Base-by-base conservation (phyloP, 2,797 vertebrate species). In the Danio aesculapii region DNA sequence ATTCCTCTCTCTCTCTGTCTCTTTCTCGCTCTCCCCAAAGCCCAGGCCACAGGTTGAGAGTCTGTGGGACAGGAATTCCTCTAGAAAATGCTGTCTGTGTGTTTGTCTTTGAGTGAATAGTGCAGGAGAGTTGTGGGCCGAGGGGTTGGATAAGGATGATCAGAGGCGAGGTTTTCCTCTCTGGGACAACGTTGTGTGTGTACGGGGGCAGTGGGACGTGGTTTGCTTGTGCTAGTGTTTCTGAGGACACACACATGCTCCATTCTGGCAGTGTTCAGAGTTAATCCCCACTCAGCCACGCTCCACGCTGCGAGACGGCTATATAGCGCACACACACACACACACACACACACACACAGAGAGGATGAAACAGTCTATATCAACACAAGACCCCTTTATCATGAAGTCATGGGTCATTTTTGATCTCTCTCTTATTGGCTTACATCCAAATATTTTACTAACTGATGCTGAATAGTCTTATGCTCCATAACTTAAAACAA, bases 21-120 rank as follows among this genome's bases (percentile, higher is more conserved):
- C 92, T 92, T 88, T 13, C 17, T 19, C 10, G 6, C 68, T 72
- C 17, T 67, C 47, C 9, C 7, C 58, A 17, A 70, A 63, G 30
- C 52, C 16, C 93, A 91, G 93, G 93, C 92, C 92, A 79, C 71
- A 92, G 92, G 91, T 93, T 91, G 89, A 94, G 91, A 92, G 92
- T 90, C 87, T 86, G 91, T 90, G 90, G 92, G 90, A 91, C 88
- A 92, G 76, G 85, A 95, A 97, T 96, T 96, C 95, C 94, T 93
- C 91, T 92, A 95, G 94, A 91, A 93, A 91, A 94, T 94, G 94
- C 91, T 87, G 91, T 61, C 1, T 17, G 50, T 50, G 52, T 47
- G 39, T 50, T 63, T 43, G 49, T 71, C 17, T 57, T 44, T 55
- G 62, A 50, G 57, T 62, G 70, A 74, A 55, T 68, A 77, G 58